phyloP scores from a whole-genome alignment of 1,140 invertebrate species.

The Bombyx mandarina region DNA sequence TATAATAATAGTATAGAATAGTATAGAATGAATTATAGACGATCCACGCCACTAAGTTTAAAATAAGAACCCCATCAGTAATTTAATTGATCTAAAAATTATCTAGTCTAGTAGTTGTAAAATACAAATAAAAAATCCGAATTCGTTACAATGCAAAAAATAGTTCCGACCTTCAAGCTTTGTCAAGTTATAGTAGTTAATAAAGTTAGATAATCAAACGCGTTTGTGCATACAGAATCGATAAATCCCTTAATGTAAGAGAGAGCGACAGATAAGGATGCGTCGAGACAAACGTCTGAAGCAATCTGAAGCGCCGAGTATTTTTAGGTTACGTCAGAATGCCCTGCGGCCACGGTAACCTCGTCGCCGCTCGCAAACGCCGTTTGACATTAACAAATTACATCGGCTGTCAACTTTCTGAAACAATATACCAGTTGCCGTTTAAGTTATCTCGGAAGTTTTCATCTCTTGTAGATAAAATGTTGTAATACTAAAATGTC shows the following conservation, averaged over 20 bases:
- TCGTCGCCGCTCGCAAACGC: constrained; percentile 26
- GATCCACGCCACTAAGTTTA: too few species aligned
- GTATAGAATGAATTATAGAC: too few species aligned
- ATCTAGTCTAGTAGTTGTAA: too few species aligned
- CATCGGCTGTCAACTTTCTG: constrained; percentile 55
- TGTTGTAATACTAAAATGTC: constrained; percentile 68
- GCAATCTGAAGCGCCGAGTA: constrained; percentile 20
- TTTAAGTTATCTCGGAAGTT: constrained; percentile 64
- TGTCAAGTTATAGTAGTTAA: constrained; percentile 23
- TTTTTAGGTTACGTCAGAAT: constrained; percentile 50
- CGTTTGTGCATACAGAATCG: constrained; percentile 27
- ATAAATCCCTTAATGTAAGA: constrained; percentile 54
- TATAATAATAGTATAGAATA: too few species aligned
- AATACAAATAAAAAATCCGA: too few species aligned
- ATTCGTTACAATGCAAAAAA: too few species aligned
- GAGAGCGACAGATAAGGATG: constrained; percentile 36
- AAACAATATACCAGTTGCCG: constrained; percentile 67
- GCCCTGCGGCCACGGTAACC: constrained; percentile 24
- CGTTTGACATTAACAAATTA: constrained; percentile 63
- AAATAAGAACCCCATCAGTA: too few species aligned
- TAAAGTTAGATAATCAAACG: constrained; percentile 37
- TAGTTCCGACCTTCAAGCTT: too few species aligned
- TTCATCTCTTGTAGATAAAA: constrained; percentile 64
- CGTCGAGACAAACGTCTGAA: background rate
- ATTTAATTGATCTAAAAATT: too few species aligned